phyloP scores from a whole-genome alignment of 37 sponge, comb jelly and placozoan species.

The Mnemiopsis leidyi region DNA sequence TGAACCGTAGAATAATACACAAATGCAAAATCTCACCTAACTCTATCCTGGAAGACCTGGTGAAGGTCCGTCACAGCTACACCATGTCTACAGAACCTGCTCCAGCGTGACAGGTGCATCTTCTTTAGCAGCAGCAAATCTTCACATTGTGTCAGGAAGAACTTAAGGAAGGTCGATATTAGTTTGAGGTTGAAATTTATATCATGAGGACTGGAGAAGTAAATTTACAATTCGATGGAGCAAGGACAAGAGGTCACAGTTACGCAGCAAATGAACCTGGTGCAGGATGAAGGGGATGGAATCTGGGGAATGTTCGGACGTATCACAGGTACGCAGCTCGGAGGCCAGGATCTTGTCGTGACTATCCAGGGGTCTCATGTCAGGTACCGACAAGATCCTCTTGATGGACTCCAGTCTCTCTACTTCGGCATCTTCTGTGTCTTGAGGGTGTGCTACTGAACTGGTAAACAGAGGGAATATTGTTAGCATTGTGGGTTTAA shows the following conservation, averaged over 20 bases:
- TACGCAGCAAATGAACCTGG: too few species aligned
- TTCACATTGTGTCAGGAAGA: slow-evolving; percentile 45
- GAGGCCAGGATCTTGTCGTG: slow-evolving; percentile 5
- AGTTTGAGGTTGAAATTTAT: too few species aligned
- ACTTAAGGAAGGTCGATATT: not conserved
- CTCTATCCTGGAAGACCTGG: slow-evolving; percentile 32
- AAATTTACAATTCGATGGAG: too few species aligned
- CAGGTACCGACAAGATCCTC: slow-evolving; percentile 27
- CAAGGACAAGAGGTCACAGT: too few species aligned
- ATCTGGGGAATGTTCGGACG: not conserved
- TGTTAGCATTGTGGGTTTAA: not conserved
- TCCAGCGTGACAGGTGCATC: slow-evolving; percentile 41
- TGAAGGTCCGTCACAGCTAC: slow-evolving; percentile 32
- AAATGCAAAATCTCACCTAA: slow-evolving; percentile 30
- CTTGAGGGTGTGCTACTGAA: slow-evolving; percentile 47
- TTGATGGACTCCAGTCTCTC: slow-evolving; percentile 2
- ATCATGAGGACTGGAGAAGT: too few species aligned
- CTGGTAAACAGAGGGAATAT: not conserved
- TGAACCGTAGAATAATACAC: too few species aligned
- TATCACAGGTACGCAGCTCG: slow-evolving; percentile 1
- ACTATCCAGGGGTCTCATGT: slow-evolving; percentile 20
- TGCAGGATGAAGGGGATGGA: slow-evolving; percentile 35
- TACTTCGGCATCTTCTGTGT: not conserved
- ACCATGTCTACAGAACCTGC: slow-evolving; percentile 26
- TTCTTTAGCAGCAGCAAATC: slow-evolving; percentile 54